A percentile compares a stretch with the other conserved stretches of the same genome.
Evolutionary conservation across 1,140 invertebrate genomes (phyloP).

Genomic region (Sarcophaga bullata): DNA sequence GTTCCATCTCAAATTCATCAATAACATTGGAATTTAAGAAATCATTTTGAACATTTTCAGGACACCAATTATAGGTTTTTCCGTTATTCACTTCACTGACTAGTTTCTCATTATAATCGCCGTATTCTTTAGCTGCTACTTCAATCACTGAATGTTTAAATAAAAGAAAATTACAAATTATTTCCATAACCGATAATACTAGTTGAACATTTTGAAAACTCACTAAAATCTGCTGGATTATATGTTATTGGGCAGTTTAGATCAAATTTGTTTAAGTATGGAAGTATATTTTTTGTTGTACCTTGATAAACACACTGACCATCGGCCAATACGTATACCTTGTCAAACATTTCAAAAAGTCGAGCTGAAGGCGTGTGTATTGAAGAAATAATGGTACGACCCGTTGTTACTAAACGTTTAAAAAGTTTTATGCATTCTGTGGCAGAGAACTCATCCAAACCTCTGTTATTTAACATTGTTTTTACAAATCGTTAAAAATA

Average conservation of each 20-base stretch:
- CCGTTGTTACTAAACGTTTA: slow-evolving; percentile 80
- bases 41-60: slow-evolving; percentile 20
- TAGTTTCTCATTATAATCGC: slow-evolving; percentile 73
- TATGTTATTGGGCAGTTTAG: slow-evolving; percentile 79
- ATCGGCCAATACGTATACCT: slow-evolving; percentile 78
- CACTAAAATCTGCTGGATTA: slow-evolving; percentile 86
- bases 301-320: slow-evolving; percentile 83
- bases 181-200: neutral
- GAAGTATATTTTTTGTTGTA: slow-evolving; percentile 73
- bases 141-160: slow-evolving; percentile 74
- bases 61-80: slow-evolving; percentile 67
- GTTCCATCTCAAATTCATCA: slow-evolving; percentile 61
- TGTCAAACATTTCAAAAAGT: slow-evolving; percentile 80
- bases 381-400: slow-evolving; percentile 89
- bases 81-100: slow-evolving; percentile 73
- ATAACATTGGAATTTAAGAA: slow-evolving; percentile 51
- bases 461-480: slow-evolving; percentile 57
- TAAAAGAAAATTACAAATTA: neutral
- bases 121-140: slow-evolving; percentile 80
- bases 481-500: neutral
- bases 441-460: slow-evolving; percentile 81
- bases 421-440: slow-evolving; percentile 79
- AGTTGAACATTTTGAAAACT: slow-evolving; percentile 54
- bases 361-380: slow-evolving; percentile 91
- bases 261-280: slow-evolving; percentile 74